Percentiles rank a stretch among this genome's conserved stretches.
Evolutionary conservation across 2,113 vertebrate genomes (phyloP).

Genomic region (Gnathonemus echidnorhynchus): DNA sequence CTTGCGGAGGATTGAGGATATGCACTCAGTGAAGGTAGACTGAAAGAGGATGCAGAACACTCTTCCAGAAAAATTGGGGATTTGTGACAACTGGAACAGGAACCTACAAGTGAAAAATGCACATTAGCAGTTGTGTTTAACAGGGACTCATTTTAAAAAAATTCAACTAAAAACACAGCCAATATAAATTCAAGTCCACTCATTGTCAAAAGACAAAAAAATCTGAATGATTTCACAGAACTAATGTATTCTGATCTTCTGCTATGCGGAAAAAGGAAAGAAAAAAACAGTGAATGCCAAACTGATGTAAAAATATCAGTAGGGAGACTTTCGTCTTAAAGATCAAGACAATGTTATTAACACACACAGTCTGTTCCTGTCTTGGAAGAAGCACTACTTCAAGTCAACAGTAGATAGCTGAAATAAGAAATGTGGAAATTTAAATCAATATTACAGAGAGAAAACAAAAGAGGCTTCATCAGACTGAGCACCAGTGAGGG

Average conservation of each 20-base stretch:
- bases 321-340: neutral
- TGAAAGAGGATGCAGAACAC: constrained; percentile 95
- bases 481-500: neutral
- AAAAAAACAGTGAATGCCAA: neutral
- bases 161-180: neutral
- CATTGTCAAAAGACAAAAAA: neutral
- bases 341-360: neutral
- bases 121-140: neutral
- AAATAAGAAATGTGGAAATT: neutral
- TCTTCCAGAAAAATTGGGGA: constrained; percentile 87
- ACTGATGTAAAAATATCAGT: neutral
- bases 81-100: constrained; percentile 84
- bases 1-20: constrained; percentile 77
- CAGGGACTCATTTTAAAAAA: neutral
- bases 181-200: neutral
- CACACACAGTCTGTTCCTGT: neutral
- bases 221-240: neutral
- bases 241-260: neutral
- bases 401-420: neutral
- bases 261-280: neutral
- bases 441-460: neutral
- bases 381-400: neutral
- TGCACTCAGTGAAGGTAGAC: constrained; percentile 85
- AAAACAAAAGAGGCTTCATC: neutral
- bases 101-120: constrained; percentile 65